Base-by-base conservation (phyloP, 37 sponge, comb jelly and placozoan species). In the Hexactinellida sp. region DNA sequence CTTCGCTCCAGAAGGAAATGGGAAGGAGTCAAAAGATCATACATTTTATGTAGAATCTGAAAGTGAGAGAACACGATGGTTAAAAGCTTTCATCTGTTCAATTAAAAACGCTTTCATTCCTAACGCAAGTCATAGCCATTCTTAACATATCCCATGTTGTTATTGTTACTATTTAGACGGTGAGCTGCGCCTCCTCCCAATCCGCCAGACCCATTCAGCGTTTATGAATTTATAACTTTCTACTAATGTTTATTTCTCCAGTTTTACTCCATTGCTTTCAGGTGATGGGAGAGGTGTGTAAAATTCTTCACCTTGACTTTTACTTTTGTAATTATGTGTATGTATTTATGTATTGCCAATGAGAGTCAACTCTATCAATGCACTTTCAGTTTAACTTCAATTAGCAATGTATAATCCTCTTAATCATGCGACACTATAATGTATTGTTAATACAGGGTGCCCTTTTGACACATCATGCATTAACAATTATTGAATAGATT, bases 51-150 rank as follows among this genome's bases (percentile, higher is more conserved):
- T 63, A 25, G 76, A 63, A 63, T 63, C 76, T n/a, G 76, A 63
- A 23, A 63, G 76, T n/a, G 76, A 63, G 34, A 63, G 76, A 63
- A 63, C 76, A 25, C 76, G 76, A n/a, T 63, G 76, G 76, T 63
- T 63, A 63, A 63, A 63, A 23, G 25, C 76, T n/a, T 3, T 63
- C 76, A 63, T 63, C 13, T 21, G 76, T 23, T 63, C 76, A 25
- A 63, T 63, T 63, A 63, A 63, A 63, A 63, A 63, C 13, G 76
- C 76, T 63, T 63, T 63, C 76, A 63, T 63, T 63, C 76, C 76
- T 63, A 63, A 63, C 76, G 76, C 76, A 63, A 63, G 76, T n/a
- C 76, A 63, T 63, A 63, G 76, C 76, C 76, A 63, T 63, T 63
- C 76, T 63, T 63, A 63, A n/a, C 30, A 21, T 21, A 63, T n/a